Evolutionary conservation across 2,113 vertebrate species (phyloP), one percentile per base, ranked within the genome.

Genomic region (Thunnus maccoyii): DNA sequence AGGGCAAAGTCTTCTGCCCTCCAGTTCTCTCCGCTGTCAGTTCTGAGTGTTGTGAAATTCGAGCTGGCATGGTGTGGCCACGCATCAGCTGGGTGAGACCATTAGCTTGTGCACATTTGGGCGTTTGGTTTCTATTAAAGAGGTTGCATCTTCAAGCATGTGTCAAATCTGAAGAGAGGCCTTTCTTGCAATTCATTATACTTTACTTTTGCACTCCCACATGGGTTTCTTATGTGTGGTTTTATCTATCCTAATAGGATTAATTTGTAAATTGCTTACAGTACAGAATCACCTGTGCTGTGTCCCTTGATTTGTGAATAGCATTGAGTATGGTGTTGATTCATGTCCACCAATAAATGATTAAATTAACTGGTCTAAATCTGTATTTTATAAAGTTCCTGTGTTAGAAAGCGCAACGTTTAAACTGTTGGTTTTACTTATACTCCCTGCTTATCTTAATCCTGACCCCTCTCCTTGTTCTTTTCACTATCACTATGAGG

Each of bases 1-100:
- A 67, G 80, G 72, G 54, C 67, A 41, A 69, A 62, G 66, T 36
- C 46, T 72, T 51, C 69, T 56, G 25, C 57, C 66, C 69, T 50
- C 41, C 47, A 2, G 72, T 56, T 36, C 60, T 64, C 46, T 48
- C 57, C 4, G 36, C 79, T 61, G 76, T 76, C 75, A 82, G 57
- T 25, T 55, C 36, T 44, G 56, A 55, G 2, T 62, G 18, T 17
- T 56, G 5, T 47, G 68, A 60, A 58, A 68, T 7, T 50, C 0
- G 3, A 81, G 57, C 57, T 18, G 18, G 57, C 62, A 27, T 7
- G 18, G 15, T 27, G 58, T 44, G 48, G 30, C 52, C 6, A 8
- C 16, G 47, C 60, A 63, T 74, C 61, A 22, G 44, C 36, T 22
- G 5, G 47, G 27, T 66, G 62, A 22, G n/a, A 2, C 9, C 0